phyloP scores from a whole-genome alignment of 2,888 invertebrate species.

The Minunthozetes semirufus region DNA sequence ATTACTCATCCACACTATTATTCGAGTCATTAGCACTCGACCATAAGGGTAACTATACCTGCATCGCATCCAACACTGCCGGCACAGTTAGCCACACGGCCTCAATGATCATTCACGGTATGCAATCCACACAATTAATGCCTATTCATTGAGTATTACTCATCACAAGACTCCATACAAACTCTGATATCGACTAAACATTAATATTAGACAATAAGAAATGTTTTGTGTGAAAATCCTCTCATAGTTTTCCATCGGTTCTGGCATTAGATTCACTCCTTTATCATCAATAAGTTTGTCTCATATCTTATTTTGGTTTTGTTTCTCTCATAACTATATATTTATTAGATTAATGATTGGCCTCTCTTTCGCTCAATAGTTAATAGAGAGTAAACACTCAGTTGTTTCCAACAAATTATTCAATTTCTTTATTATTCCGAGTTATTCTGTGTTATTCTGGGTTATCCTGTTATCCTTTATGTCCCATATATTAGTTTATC shows the following conservation, averaged over 20 bases:
- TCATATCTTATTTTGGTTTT: not conserved
- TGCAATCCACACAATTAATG: slow-evolving; percentile 9
- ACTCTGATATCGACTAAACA: not conserved
- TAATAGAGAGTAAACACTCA: not conserved
- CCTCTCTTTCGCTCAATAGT: not conserved
- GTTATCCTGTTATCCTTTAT: too few species aligned
- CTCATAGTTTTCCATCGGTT: not conserved
- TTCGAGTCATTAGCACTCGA: slow-evolving; percentile 46
- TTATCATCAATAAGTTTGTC: not conserved
- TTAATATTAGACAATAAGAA: not conserved
- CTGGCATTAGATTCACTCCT: not conserved
- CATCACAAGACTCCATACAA: not conserved
- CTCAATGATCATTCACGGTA: slow-evolving; percentile 43
- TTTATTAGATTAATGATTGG: slow-evolving; percentile 15
- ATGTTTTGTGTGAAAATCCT: not conserved
- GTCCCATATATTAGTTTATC: too few species aligned
- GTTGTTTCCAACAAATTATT: not conserved
- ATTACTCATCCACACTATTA: slow-evolving; percentile 47
- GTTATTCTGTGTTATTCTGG: too few species aligned
- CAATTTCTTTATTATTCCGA: not conserved
- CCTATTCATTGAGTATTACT: not conserved
- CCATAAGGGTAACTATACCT: slow-evolving; percentile 47
- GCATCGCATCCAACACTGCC: slow-evolving; percentile 45
- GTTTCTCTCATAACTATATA: not conserved
- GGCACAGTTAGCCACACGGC: slow-evolving; percentile 47